phyloP scores from a whole-genome alignment of 1,140 invertebrate genomes.

The Bombus pascuorum region DNA sequence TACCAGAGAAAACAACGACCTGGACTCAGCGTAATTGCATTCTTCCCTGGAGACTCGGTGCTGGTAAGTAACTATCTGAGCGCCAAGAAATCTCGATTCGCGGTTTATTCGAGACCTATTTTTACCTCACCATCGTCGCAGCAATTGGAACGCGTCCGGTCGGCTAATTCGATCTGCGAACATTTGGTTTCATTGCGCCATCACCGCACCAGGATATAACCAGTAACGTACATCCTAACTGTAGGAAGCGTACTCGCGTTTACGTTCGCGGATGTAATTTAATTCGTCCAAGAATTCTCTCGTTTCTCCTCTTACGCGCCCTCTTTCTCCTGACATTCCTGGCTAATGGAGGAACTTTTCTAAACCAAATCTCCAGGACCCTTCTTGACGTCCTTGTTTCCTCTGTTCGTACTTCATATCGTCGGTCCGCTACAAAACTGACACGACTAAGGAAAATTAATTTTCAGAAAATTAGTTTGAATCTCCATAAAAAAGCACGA shows the following conservation, averaged over 20 bases:
- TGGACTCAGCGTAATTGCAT: conserved; percentile 23
- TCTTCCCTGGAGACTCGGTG: neutral
- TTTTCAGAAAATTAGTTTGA: neutral
- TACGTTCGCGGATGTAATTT: neutral
- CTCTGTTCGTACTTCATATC: neutral
- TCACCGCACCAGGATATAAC: neutral
- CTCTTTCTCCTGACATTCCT: no score
- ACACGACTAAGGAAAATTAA: neutral
- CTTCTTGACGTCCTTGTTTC: neutral
- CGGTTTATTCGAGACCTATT: neutral
- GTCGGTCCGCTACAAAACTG: no score
- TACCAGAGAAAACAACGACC: neutral
- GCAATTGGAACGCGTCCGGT: neutral
- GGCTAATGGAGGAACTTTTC: neutral
- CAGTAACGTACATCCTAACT: neutral
- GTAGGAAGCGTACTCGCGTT: neutral
- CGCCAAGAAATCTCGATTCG: neutral
- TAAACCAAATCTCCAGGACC: neutral
- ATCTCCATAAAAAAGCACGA: neutral
- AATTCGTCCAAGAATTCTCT: neutral
- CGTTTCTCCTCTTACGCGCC: neutral
- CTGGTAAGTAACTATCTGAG: neutral
- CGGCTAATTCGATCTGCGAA: neutral
- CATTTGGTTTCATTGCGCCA: neutral
- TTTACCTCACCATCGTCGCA: neutral